Evolutionary conservation across 2,888 invertebrate species (phyloP).

Genomic region (Hemicrepidius hirtus): DNA sequence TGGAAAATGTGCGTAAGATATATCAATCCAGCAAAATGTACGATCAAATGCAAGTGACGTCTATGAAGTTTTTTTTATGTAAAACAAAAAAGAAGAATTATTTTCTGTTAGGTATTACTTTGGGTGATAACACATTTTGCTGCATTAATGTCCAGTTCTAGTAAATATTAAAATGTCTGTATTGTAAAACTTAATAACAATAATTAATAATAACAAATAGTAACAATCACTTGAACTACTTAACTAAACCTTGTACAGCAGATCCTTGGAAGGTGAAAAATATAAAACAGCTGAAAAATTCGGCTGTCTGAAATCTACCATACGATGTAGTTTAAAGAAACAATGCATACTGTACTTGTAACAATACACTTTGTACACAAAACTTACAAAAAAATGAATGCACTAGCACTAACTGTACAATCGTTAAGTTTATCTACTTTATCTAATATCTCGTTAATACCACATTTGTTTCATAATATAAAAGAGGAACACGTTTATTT

Average conservation of each 20-base stretch:
- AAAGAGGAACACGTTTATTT: slow-evolving; percentile 50
- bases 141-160: slow-evolving; percentile 21
- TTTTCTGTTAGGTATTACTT: too few species aligned
- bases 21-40: slow-evolving; percentile 41
- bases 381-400: slow-evolving; percentile 46
- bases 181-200: slow-evolving; percentile 52
- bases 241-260: slow-evolving; percentile 50
- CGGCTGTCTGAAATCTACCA: slow-evolving; percentile 11
- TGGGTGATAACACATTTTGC: slow-evolving; percentile 30
- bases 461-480: slow-evolving; percentile 44
- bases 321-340: slow-evolving; percentile 46
- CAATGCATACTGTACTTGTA: slow-evolving; percentile 36
- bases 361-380: slow-evolving; percentile 47
- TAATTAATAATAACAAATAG: slow-evolving; percentile 51
- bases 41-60: too few species aligned
- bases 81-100: too few species aligned
- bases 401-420: slow-evolving; percentile 35
- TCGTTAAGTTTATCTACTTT: slow-evolving; percentile 47
- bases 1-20: slow-evolving; percentile 36
- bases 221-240: slow-evolving; percentile 52
- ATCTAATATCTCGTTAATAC: slow-evolving; percentile 47
- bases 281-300: slow-evolving; percentile 41
- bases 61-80: too few species aligned
- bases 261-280: slow-evolving; percentile 44
- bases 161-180: slow-evolving; percentile 47